Base-by-base conservation (phyloP, 2,888 invertebrate genomes). In the Mythimna pallens region DNA sequence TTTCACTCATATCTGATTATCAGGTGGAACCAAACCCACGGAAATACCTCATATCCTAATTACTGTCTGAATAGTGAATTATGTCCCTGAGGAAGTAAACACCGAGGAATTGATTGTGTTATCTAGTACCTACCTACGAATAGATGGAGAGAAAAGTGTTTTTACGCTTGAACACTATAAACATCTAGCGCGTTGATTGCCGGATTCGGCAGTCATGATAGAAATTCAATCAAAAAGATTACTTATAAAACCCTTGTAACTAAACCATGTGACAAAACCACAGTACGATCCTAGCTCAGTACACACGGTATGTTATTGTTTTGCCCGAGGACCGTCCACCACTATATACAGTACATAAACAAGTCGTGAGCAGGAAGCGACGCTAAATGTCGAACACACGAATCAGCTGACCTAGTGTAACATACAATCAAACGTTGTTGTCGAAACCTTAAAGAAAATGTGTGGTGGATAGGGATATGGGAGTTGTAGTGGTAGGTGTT, bases 311-410 rank as follows among this genome's bases (percentile, higher is more conserved):
- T 61, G 68, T 50, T 57, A 40, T 65, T 55, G 65, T 65, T n/a
- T 43, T 7, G 17, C 20, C 10, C 4, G 22, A 59, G 61, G 9
- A 55, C 4, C 34, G 34, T 34, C 25, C 50, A n/a, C 8, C 57
- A n/a, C 57, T 65, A 20, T 34, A 25, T 34, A 25, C 54, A 22
- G 20, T 50, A 69, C 12, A 85, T 66, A 83, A 85, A 73, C 73
- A 66, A 61, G 68, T 85, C 76, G 85, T 85, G 80, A 72, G 55
- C 62, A 83, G 78, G 84, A 86, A 84, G 75, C 52, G 40, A 59
- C 50, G 59, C 63, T 70, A 64, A 64, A 69, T 73, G 57, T 43
- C n/a, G 52, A 43, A 54, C 68, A 50, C 61, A 58, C 62, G 25
- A 59, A 22, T 36, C 40, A 58, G 22, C 65, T 78, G 65, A 20